Evolutionary conservation across 1,140 invertebrate genomes (phyloP).

Genomic region (Hycleus phaleratus): DNA sequence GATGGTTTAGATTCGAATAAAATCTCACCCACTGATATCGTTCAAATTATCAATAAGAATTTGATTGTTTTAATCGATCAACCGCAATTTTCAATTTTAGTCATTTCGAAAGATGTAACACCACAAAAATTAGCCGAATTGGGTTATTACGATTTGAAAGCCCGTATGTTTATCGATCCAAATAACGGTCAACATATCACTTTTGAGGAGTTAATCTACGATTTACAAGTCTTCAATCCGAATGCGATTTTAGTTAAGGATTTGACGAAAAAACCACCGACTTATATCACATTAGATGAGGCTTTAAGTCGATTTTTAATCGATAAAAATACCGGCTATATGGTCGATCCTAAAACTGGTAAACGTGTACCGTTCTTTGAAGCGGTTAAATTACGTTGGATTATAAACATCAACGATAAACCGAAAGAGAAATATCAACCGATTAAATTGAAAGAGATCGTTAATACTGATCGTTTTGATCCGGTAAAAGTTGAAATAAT

Average conservation of each 20-base stretch:
- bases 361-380: constrained; percentile 76
- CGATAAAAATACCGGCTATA: constrained; percentile 67
- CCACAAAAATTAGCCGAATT: constrained; percentile 58
- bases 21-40: constrained; percentile 58
- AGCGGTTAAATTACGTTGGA: constrained; percentile 65
- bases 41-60: constrained; percentile 52
- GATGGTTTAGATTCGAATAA: constrained; percentile 55
- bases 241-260: constrained; percentile 72
- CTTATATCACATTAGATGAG: constrained; percentile 62
- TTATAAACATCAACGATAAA: constrained; percentile 48
- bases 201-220: constrained; percentile 70
- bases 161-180: constrained; percentile 71
- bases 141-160: constrained; percentile 66
- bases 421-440: constrained; percentile 43
- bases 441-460: constrained; percentile 54
- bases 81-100: constrained; percentile 38
- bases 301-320: constrained; percentile 67
- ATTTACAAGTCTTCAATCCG: constrained; percentile 65
- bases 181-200: constrained; percentile 62
- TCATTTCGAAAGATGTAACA: constrained; percentile 52
- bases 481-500: constrained; percentile 54
- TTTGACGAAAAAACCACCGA: constrained; percentile 54
- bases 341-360: constrained; percentile 76
- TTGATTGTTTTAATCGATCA: constrained; percentile 40
- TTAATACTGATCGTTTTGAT: constrained; percentile 58